Evolutionary conservation across 2,113 vertebrate genomes (phyloP).

Genomic region (Rhinolophus ferrumequinum): DNA sequence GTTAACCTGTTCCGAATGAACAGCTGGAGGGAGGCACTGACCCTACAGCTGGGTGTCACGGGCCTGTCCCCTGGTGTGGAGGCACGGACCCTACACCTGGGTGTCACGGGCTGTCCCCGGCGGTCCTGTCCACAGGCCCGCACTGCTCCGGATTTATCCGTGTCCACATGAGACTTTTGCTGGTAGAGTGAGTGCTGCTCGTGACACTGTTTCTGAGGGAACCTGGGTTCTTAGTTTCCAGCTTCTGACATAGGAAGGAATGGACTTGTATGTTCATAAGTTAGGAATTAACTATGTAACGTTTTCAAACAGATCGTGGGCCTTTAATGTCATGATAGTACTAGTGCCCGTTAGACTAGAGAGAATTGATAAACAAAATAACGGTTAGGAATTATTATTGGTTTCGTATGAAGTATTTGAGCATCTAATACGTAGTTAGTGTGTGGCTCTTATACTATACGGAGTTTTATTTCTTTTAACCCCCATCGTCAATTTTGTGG

Average conservation of each 20-base stretch:
- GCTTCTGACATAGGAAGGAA: too few relatives aligned
- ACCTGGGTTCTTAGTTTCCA: background rate
- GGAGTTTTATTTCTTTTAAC: slow-evolving; percentile 6
- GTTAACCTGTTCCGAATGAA: background rate
- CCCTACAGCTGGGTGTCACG: background rate
- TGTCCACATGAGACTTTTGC: background rate
- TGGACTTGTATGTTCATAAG: background rate
- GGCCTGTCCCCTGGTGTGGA: background rate
- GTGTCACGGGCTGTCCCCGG: too few relatives aligned
- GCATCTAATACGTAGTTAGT: background rate
- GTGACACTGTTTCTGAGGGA: background rate
- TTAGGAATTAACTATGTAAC: background rate
- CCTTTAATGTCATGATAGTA: background rate
- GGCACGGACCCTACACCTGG: too few relatives aligned
- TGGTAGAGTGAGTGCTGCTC: background rate
- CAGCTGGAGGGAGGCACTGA: background rate
- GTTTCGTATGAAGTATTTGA: background rate
- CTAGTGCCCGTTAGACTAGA: background rate
- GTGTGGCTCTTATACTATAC: background rate
- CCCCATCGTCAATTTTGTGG: background rate
- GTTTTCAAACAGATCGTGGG: background rate
- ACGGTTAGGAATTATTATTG: background rate
- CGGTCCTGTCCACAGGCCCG: too few relatives aligned
- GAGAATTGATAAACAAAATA: background rate
- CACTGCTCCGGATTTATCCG: background rate